Evolutionary conservation across 2,888 invertebrate genomes (phyloP).

Genomic region (Nemoura dubitans): DNA sequence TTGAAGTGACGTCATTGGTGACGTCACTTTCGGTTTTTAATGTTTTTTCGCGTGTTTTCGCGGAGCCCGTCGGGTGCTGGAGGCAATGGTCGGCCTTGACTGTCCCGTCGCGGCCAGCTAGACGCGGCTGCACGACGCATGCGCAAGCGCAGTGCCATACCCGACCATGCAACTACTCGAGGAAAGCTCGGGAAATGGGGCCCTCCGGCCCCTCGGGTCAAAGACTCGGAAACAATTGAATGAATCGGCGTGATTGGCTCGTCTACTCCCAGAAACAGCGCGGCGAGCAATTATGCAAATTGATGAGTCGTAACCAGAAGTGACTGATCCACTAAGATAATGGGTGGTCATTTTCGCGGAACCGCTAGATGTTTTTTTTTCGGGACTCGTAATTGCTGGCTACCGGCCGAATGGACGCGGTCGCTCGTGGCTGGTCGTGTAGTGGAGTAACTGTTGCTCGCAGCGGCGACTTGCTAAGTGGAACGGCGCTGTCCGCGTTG

Average conservation of each 20-base stretch:
- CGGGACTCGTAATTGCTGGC: too few relatives aligned
- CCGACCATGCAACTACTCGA: background rate
- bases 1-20: conserved; percentile 24
- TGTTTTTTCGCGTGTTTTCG: conserved; percentile 14
- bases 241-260: background rate
- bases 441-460: too few relatives aligned
- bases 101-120: background rate
- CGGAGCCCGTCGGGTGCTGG: conserved; percentile 15
- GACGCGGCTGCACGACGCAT: background rate
- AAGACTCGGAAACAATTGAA: background rate
- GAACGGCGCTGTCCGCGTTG: too few relatives aligned
- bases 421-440: too few relatives aligned
- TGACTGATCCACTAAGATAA: background rate
- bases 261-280: background rate
- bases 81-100: conserved; percentile 40
- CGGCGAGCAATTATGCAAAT: background rate
- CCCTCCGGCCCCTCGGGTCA: background rate
- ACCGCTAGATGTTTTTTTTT: too few relatives aligned
- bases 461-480: too few relatives aligned
- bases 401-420: too few relatives aligned
- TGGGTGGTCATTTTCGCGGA: too few relatives aligned
- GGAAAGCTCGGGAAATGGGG: background rate
- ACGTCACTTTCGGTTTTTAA: conserved; percentile 29
- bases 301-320: background rate
- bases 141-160: background rate